These are phyloP conservation scores for Catharus ustulatus DNA, from an alignment of 2,797 vertebrate genomes.

Conservation along the genomic window DNA sequence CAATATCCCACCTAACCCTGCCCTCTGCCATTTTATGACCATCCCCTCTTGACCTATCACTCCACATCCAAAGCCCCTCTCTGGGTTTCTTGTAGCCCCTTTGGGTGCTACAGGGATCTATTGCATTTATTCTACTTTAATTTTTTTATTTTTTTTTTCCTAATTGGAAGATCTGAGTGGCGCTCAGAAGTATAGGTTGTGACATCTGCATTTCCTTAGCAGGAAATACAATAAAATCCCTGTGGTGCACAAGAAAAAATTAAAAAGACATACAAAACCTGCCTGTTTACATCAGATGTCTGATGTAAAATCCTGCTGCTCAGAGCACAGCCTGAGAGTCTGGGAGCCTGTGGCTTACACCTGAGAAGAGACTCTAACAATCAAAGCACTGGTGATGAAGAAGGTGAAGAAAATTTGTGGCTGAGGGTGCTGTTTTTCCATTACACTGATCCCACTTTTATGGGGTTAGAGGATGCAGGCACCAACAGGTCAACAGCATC, in stretches of 20 bases:
- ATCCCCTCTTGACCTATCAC: neutral
- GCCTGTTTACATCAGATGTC: neutral
- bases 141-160: neutral
- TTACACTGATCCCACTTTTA: neutral
- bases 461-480: neutral
- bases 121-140: neutral
- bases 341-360: neutral
- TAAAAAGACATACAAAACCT: accelerated
- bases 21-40: neutral
- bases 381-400: neutral
- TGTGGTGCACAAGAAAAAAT: neutral
- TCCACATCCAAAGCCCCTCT: neutral
- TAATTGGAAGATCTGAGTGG: neutral
- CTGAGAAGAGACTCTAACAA: neutral
- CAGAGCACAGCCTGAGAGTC: no score
- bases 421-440: neutral
- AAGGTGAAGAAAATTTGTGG: neutral
- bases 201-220: neutral
- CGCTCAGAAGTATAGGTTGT: neutral
- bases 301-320: no score
- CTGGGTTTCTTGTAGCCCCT: accelerated
- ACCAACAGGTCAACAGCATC: neutral
- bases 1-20: no score
- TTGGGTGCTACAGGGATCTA: no score
- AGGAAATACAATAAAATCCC: neutral